Evolutionary conservation across 1,140 invertebrate species (phyloP), one percentile per base, ranked within the genome.

Genomic region (Venturia canescens): DNA sequence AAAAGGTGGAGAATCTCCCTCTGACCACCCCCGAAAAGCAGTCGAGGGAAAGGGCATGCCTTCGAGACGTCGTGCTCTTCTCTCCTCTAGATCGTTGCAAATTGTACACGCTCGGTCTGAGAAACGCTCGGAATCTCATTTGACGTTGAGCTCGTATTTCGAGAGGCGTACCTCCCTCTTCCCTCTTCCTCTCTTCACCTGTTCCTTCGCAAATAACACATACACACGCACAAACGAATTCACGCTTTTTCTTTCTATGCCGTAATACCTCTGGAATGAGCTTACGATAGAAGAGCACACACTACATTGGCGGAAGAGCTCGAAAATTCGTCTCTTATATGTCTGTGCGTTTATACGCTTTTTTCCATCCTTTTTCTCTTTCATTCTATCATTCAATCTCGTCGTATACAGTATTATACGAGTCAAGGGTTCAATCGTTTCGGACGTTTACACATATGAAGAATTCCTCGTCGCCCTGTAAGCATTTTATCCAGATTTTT

Each of bases 51-150:
- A 69, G 60, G 60, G 60, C 66, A 69, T 31, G 27, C 27, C 9
- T 16, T 31, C 66, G 9, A 31, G 15, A 27, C 29, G 27, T 69
- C 29, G 66, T n/a, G 9, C 53, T 13, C 34, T 38, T 38, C 67
- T 38, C 70, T 57, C 27, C 71, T 57, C 53, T 16, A n/a, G 75
- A 63, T 77, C 75, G 75, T 77, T 66, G 75, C 81, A 77, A 87
- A 85, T 80, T 81, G 82, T 78, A 78, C 80, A 60, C 84, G 78
- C 82, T 78, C 79, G 80, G 81, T 78, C 63, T 71, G 70, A 81
- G 57, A 66, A 66, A 81, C 60, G 66, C 63, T 44, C 66, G 76
- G 84, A 85, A 85, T 85, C 84, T 82, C 84, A 84, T 85, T 85
- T 84, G 70, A 67, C 80, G 79, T 79, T 83, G 84, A 82, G 80